Evolutionary conservation across 2,888 invertebrate genomes (phyloP).

Genomic region (Maniola hyperantus): DNA sequence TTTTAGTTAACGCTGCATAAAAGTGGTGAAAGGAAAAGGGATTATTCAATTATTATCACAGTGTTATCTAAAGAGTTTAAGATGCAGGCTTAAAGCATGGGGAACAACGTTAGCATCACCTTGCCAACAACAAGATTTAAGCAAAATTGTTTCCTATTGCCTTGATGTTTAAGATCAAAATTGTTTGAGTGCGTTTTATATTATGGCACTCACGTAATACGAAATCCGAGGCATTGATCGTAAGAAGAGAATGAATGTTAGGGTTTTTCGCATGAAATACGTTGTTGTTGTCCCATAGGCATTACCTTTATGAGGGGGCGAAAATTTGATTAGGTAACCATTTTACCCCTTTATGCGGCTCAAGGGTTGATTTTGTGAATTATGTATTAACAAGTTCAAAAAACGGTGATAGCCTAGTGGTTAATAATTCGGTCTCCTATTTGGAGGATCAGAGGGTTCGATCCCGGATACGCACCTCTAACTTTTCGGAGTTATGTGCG

Average conservation of each 20-base stretch:
- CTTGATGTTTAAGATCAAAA: not conserved
- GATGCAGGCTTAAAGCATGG: constrained; percentile 23
- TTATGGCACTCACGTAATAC: constrained; percentile 27
- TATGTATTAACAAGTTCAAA: not conserved
- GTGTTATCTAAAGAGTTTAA: constrained; percentile 29
- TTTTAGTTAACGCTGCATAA: constrained; percentile 59
- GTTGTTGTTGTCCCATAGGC: constrained; percentile 35
- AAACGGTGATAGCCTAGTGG: no score
- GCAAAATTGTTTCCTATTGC: constrained; percentile 7
- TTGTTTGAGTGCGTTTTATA: not conserved
- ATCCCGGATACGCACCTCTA: no score
- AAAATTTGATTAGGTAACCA: constrained; percentile 33
- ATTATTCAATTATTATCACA: constrained; percentile 39
- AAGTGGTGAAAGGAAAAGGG: constrained; percentile 31
- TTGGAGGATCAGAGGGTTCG: no score
- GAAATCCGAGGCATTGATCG: constrained; percentile 38
- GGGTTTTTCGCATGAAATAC: constrained; percentile 36
- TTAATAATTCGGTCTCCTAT: no score
- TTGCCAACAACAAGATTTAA: not conserved
- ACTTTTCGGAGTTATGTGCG: no score
- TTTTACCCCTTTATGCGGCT: constrained; percentile 21
- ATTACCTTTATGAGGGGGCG: constrained; percentile 35
- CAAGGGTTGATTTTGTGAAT: constrained; percentile 18
- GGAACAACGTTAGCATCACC: constrained; percentile 8
- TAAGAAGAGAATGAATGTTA: constrained; percentile 31